A percentile compares a stretch with the other conserved stretches of the same genome.
Conservation (phyloP, 2,113 vertebrate species). For the Arenaria interpres region DNA sequence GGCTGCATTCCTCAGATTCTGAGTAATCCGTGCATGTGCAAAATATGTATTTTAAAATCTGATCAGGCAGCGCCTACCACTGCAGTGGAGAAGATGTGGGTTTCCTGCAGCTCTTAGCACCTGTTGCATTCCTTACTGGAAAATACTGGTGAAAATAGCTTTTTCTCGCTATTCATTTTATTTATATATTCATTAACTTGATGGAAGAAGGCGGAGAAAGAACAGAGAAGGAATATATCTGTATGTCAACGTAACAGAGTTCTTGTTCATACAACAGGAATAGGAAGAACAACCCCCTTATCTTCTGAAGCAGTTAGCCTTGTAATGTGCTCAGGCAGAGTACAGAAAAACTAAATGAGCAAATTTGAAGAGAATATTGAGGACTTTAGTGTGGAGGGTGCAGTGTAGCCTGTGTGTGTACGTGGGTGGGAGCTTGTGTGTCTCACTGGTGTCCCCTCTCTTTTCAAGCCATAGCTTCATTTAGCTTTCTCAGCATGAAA, state of each 20-base stretch:
- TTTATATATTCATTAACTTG: background rate
- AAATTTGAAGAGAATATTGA: background rate
- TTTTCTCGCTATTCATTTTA: background rate
- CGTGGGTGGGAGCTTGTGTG: background rate
- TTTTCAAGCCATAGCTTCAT: background rate
- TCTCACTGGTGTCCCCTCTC: background rate
- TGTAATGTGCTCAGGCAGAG: background rate
- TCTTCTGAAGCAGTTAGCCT: background rate
- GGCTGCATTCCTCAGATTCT: conserved; percentile 59
- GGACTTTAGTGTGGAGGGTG: background rate
- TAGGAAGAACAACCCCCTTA: background rate
- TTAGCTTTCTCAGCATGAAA: background rate
- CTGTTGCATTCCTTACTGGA: conserved; percentile 43
- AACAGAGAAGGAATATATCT: background rate
- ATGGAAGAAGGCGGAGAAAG: background rate
- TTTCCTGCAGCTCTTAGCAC: conserved; percentile 34
- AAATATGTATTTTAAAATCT: conserved; percentile 32
- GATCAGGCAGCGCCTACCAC: background rate
- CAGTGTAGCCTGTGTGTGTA: fast-evolving
- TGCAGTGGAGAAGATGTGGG: conserved; percentile 9
- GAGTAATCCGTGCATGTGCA: conserved; percentile 24
- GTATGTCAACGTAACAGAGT: fast-evolving
- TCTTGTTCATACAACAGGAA: background rate
- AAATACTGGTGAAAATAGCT: background rate
- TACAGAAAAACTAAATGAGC: background rate